Evolutionary conservation across 2,113 vertebrate species (phyloP).

Genomic region (Labeo rohita): DNA sequence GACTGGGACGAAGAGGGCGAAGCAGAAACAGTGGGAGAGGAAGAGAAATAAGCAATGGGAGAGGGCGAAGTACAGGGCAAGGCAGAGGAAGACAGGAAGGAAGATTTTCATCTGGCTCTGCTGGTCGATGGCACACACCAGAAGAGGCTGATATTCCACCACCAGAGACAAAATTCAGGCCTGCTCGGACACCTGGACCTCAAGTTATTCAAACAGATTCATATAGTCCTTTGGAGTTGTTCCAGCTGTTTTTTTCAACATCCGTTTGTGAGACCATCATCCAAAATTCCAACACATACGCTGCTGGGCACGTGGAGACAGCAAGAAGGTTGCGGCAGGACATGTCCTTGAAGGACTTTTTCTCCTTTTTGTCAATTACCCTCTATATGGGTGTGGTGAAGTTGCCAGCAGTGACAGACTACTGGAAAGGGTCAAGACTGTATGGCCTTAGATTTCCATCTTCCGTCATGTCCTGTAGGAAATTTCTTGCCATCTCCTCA

Average conservation of each 20-base stretch:
- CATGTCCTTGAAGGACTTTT: neutral
- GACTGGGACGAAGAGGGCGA: too few relatives aligned
- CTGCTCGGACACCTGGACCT: neutral
- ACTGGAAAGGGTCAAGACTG: neutral
- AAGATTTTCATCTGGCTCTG: neutral
- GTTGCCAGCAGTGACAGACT: neutral
- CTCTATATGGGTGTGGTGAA: neutral
- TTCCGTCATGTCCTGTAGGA: slow-evolving; percentile 12
- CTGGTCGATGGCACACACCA: neutral
- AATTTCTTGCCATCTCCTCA: slow-evolving; percentile 27
- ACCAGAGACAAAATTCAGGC: neutral
- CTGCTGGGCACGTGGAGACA: neutral
- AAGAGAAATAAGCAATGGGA: neutral
- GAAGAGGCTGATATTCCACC: neutral
- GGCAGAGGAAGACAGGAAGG: neutral
- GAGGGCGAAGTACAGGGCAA: too few relatives aligned
- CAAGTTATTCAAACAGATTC: neutral
- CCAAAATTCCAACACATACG: neutral
- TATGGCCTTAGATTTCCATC: neutral
- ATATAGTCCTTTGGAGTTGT: neutral
- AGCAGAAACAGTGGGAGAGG: too few relatives aligned
- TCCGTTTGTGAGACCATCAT: neutral
- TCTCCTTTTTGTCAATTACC: neutral
- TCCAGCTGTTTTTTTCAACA: neutral
- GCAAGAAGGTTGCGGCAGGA: neutral